These are phyloP conservation scores for human DNA, from an alignment of 2,113 vertebrate species.

Conservation along the genomic window DNA sequence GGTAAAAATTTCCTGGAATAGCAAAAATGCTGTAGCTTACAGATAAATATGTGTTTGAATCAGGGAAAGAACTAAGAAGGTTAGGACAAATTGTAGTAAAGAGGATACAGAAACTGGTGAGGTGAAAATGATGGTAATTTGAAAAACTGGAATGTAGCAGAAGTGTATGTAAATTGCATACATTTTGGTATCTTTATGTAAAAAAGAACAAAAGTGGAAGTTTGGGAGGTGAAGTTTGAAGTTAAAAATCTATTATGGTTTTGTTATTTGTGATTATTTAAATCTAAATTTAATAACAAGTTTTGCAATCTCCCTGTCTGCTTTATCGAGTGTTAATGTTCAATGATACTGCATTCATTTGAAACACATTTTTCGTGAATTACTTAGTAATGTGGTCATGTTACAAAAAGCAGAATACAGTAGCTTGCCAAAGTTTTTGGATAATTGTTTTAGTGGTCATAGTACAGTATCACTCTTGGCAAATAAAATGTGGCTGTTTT, in stretches of 20 bases:
- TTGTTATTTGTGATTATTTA: conserved; percentile 34
- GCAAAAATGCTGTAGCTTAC: neutral
- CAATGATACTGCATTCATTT: conserved; percentile 36
- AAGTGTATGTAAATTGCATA: neutral
- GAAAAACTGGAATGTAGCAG: neutral
- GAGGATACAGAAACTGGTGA: neutral
- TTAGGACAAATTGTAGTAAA: neutral
- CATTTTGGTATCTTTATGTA: neutral
- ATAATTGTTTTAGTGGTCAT: conserved; percentile 62
- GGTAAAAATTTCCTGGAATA: neutral
- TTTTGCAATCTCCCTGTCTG: conserved; percentile 17
- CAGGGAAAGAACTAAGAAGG: neutral
- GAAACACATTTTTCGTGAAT: conserved; percentile 52
- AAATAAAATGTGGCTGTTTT: conserved; percentile 66
- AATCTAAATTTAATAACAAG: conserved; percentile 57
- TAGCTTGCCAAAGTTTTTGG: conserved; percentile 57
- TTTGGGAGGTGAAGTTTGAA: conserved; percentile 14
- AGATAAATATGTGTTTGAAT: neutral
- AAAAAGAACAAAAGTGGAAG: conserved; percentile 23
- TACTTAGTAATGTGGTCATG: conserved; percentile 58
- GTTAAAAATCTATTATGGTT: neutral
- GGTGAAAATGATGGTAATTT: neutral
- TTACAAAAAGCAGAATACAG: conserved; percentile 44
- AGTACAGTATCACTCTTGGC: conserved; percentile 52
- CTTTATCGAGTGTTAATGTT: conserved; percentile 61